A percentile compares a stretch with the other conserved stretches of the same genome.
Evolutionary conservation across 2,888 invertebrate species (phyloP).

Genomic region (Miltochrista miniata): DNA sequence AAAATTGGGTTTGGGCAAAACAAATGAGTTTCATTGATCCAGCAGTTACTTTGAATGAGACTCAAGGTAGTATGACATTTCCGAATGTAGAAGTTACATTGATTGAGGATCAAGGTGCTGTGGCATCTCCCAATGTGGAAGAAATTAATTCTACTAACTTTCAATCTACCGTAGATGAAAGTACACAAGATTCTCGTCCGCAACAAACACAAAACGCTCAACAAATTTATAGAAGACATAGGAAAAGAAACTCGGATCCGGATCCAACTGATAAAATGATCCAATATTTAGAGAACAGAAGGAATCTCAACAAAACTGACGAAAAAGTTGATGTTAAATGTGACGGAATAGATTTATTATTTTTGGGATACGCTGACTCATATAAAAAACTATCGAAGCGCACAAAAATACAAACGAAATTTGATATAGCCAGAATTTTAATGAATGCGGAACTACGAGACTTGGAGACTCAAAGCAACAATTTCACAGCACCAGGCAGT

Average conservation of each 20-base stretch:
- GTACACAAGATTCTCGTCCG: conserved; percentile 19
- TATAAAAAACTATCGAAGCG: conserved; percentile 16
- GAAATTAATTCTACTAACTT: conserved; percentile 20
- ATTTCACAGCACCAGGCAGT: conserved; percentile 18
- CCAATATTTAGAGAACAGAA: conserved; percentile 25
- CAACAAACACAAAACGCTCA: conserved; percentile 23
- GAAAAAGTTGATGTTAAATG: conserved; percentile 21
- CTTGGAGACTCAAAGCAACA: conserved; percentile 16
- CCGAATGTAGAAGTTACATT: conserved; percentile 7
- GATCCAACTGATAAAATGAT: conserved; percentile 23
- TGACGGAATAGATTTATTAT: conserved; percentile 21
- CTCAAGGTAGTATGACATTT: no score
- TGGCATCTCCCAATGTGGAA: conserved; percentile 16
- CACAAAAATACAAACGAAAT: conserved; percentile 18
- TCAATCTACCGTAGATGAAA: conserved; percentile 15
- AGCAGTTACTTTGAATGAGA: conserved; percentile 2
- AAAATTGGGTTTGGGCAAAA: conserved; percentile 22
- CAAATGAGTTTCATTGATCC: conserved; percentile 23
- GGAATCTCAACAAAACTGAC: conserved; percentile 17
- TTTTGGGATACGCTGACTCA: conserved; percentile 15
- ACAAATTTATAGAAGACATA: conserved; percentile 24
- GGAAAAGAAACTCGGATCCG: conserved; percentile 17
- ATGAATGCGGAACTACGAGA: conserved; percentile 24
- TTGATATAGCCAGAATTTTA: conserved; percentile 24
- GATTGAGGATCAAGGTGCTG: conserved; percentile 18